Conservation (phyloP, 2,797 vertebrate genomes). For the Cirrhinus molitorella region DNA sequence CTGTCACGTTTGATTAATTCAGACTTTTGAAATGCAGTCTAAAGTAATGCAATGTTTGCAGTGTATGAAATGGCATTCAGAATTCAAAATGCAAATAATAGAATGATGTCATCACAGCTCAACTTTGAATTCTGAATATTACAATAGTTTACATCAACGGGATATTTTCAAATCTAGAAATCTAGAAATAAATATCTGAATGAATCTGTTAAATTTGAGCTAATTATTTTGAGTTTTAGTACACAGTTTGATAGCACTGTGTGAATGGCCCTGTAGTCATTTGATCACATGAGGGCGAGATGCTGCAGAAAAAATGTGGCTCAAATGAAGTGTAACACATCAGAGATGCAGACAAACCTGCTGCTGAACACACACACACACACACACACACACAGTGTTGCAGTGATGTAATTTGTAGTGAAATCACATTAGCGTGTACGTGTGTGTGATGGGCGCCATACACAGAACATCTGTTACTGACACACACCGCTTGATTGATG, state of each 20-base stretch:
- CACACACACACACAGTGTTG: constrained; percentile 32
- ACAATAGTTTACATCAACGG: too few species aligned
- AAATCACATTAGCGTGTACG: constrained; percentile 32
- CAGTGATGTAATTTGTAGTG: constrained; percentile 50
- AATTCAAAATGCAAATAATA: too few species aligned
- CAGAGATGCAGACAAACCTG: not conserved
- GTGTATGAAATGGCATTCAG: too few species aligned
- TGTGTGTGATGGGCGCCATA: constrained; percentile 31
- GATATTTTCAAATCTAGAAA: too few species aligned
- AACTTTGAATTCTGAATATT: too few species aligned
- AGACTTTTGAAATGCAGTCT: too few species aligned
- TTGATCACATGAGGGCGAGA: not conserved
- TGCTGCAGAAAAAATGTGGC: not conserved
- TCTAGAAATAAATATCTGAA: not conserved
- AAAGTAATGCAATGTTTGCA: too few species aligned
- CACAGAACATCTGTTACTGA: constrained; percentile 59
- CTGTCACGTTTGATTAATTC: too few species aligned
- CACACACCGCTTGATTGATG: constrained; percentile 55
- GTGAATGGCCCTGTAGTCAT: not conserved
- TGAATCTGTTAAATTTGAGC: not conserved
- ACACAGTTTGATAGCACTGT: not conserved
- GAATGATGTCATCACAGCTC: too few species aligned
- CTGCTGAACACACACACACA: constrained; percentile 33
- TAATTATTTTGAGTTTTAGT: too few species aligned
- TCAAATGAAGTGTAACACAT: constrained; percentile 21